phyloP scores from a whole-genome alignment of 1,140 invertebrate species.

The Leguminivora glycinivorella region DNA sequence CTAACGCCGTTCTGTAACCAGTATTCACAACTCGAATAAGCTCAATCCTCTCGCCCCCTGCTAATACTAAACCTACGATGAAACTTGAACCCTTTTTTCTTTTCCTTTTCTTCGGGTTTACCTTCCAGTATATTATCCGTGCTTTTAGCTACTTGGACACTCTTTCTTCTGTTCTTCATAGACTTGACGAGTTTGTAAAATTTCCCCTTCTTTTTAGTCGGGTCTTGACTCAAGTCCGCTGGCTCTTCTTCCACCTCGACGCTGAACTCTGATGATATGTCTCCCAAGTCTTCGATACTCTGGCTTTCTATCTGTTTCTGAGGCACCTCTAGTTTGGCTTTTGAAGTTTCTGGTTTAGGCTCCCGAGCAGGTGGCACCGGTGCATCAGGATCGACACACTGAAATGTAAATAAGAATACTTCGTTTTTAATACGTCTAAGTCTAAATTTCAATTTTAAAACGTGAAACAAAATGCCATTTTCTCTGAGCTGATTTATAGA shows the following conservation, averaged over 20 bases:
- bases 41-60: constrained; percentile 65
- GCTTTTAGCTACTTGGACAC: constrained; percentile 69
- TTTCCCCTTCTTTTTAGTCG: constrained; percentile 68
- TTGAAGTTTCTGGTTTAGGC: constrained; percentile 68
- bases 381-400: constrained; percentile 72
- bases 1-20: constrained; percentile 28
- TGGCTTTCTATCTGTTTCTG: constrained; percentile 60
- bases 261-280: constrained; percentile 75
- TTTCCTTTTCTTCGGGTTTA: constrained; percentile 63
- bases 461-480: too few species aligned
- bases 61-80: constrained; percentile 71
- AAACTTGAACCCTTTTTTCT: constrained; percentile 71
- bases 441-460: too few species aligned
- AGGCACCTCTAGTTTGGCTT: constrained; percentile 56
- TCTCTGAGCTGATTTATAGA: too few species aligned
- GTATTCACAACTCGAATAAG: constrained; percentile 29
- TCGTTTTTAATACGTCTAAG: not conserved
- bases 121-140: constrained; percentile 63
- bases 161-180: constrained; percentile 74
- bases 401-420: constrained; percentile 35
- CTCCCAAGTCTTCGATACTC: constrained; percentile 71
- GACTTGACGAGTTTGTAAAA: constrained; percentile 72
- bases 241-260: constrained; percentile 68
- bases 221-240: constrained; percentile 51
- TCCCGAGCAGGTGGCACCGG: constrained; percentile 52